Conservation (phyloP, 2,888 invertebrate genomes). For the Dicycla oo region DNA sequence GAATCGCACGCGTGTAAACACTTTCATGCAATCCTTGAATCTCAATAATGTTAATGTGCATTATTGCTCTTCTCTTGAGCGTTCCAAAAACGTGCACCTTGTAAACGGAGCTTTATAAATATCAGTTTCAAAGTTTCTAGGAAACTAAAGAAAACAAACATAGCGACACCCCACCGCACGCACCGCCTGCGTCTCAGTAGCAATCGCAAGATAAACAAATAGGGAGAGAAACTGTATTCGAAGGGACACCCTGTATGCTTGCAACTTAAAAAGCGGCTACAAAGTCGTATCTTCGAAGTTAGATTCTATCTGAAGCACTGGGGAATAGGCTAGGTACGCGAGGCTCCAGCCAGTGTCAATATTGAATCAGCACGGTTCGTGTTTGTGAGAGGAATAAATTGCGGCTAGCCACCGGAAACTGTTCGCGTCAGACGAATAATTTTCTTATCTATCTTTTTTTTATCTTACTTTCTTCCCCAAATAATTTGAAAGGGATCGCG, state of each 20-base stretch:
- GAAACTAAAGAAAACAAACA: conserved; percentile 65
- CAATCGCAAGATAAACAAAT: conserved; percentile 69
- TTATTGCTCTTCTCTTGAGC: no score
- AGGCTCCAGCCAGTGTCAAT: conserved; percentile 83
- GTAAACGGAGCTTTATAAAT: no score
- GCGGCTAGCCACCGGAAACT: conserved; percentile 80
- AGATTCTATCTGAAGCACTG: conserved; percentile 77
- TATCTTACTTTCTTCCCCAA: conserved; percentile 65
- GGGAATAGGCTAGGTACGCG: conserved; percentile 81
- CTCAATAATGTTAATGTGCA: no score
- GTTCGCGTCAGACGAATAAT: conserved; percentile 80
- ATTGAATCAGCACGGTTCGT: conserved; percentile 85
- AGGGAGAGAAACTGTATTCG: conserved; percentile 65
- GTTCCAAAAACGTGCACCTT: no score
- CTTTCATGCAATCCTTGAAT: no score
- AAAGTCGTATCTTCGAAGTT: conserved; percentile 78
- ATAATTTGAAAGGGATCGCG: conserved; percentile 64
- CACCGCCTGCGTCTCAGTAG: conserved; percentile 60
- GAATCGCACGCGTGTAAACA: no score
- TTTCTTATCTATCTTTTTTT: conserved; percentile 77
- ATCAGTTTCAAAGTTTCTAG: conserved; percentile 37
- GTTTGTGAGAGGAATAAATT: conserved; percentile 88
- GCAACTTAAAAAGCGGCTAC: conserved; percentile 76
- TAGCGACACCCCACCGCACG: conserved; percentile 57
- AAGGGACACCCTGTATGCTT: conserved; percentile 66